Conservation (phyloP, 2,797 vertebrate species). For the Nasua narica region DNA sequence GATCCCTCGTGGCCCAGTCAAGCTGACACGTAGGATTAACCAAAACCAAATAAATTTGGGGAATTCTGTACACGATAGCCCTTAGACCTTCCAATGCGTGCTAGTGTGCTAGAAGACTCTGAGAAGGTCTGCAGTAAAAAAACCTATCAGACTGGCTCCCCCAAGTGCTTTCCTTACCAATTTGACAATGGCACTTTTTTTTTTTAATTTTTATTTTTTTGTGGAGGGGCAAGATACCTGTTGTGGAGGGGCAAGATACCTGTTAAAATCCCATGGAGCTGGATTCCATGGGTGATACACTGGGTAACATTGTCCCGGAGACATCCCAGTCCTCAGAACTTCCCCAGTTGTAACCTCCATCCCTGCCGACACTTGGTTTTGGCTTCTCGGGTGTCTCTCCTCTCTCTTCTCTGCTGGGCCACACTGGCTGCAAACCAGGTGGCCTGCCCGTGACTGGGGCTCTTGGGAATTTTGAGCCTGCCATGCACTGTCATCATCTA, state of each 20-base stretch:
- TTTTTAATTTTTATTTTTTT: background rate
- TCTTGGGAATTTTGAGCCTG: fast-evolving
- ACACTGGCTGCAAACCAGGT: background rate
- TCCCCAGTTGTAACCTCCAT: background rate
- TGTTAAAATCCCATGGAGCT: background rate
- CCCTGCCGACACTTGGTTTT: background rate
- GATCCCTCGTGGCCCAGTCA: background rate
- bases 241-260: background rate
- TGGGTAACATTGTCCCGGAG: background rate
- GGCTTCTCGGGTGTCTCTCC: background rate
- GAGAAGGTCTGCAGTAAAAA: background rate
- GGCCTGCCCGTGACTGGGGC: background rate
- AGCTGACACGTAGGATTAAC: background rate
- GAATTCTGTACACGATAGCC: background rate
- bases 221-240: background rate
- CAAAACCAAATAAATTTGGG: no score
- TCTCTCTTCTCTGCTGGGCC: background rate
- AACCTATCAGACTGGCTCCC: background rate
- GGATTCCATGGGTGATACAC: background rate
- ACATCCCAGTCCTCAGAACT: background rate
- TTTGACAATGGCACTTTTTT: background rate
- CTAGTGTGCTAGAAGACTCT: background rate
- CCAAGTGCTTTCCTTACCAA: background rate
- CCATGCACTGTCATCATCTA: background rate
- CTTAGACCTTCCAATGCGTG: background rate